Base-by-base conservation (phyloP, 2,113 vertebrate genomes). In the Mionectes macconnelli region DNA sequence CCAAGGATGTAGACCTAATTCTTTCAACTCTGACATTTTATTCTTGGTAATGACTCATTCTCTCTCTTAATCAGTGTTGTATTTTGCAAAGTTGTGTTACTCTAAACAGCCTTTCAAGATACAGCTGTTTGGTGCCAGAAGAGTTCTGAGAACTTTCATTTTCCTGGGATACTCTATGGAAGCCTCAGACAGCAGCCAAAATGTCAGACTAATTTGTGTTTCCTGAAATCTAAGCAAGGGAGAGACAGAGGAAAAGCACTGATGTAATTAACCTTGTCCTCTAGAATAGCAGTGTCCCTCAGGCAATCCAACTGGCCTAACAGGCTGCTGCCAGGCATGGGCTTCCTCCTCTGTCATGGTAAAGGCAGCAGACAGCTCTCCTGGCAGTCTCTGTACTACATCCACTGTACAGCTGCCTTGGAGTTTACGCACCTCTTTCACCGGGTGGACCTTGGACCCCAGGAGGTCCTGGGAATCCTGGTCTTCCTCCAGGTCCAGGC, bases 391-490 rank as follows among this genome's bases (percentile, higher is more conserved):
- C 59, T 70, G 73, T 13, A 9, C 35, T 45, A 6, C 7, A 8
- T 14, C 49, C 59, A 44, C 53, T 55, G 24, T 28, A 60, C 12
- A 64, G 35, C 5, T 64, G 69, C 37, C 39, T 52, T 49, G 27
- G 28, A 76, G 37, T 60, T 40, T 42, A 83, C 93, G 14, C 78
- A 99, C 99, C 99, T 98, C 98, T 98, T 94, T 99, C 99, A 90
- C 99, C 99, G 1, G 98, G 98, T 56, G 97, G 98, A 24, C 99
- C 99, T 50, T 99, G 99, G 94, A 96, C 92, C 21, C 99, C 99
- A 28, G 99, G 98, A 75, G 98, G 97, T 86, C 99, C 99, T 1
- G 99, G 99, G 97, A 99, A 99, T 17, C 99, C 99, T 9, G 98
- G 98, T 52, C 98, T 98, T 60, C 99, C 99, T 44, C 98, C 95